Evolutionary conservation across 1,140 invertebrate genomes (phyloP).

Genomic region (Drosophila micromelanica): DNA sequence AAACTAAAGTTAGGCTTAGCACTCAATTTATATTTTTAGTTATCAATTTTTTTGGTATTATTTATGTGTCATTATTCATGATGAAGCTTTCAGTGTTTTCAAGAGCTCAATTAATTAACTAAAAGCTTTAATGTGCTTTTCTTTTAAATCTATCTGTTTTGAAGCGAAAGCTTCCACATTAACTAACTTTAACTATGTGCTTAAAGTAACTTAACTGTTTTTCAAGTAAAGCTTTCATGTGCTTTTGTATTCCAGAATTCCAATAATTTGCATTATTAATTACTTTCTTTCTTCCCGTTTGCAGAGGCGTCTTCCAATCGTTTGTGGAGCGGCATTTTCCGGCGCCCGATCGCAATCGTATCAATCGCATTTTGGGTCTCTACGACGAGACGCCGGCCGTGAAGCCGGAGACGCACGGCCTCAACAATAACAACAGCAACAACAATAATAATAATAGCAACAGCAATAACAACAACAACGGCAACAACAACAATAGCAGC

Average conservation of each 20-base stretch:
- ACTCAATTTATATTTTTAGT: too few relatives aligned
- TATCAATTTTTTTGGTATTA: too few relatives aligned
- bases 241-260: not conserved
- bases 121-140: not conserved
- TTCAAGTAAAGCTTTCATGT: too few relatives aligned
- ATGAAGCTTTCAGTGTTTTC: too few relatives aligned
- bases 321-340: slow-evolving; percentile 99
- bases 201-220: too few relatives aligned
- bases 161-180: too few relatives aligned
- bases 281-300: not conserved
- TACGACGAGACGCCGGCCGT: slow-evolving; percentile 83
- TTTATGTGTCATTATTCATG: too few relatives aligned
- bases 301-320: slow-evolving; percentile 95
- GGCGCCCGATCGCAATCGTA: slow-evolving; percentile 94
- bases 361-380: slow-evolving; percentile 92
- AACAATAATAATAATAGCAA: slow-evolving; percentile 32
- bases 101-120: too few relatives aligned
- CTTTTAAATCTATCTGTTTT: not conserved
- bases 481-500: not conserved
- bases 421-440: slow-evolving; percentile 27
- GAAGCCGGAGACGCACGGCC: slow-evolving; percentile 32
- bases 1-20: too few relatives aligned
- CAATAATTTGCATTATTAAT: not conserved
- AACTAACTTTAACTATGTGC: too few relatives aligned
- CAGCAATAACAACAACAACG: not conserved